Evolutionary conservation across 2,888 invertebrate species (phyloP), one percentile per base, ranked within the genome.

Genomic region (Piscicola geometra): DNA sequence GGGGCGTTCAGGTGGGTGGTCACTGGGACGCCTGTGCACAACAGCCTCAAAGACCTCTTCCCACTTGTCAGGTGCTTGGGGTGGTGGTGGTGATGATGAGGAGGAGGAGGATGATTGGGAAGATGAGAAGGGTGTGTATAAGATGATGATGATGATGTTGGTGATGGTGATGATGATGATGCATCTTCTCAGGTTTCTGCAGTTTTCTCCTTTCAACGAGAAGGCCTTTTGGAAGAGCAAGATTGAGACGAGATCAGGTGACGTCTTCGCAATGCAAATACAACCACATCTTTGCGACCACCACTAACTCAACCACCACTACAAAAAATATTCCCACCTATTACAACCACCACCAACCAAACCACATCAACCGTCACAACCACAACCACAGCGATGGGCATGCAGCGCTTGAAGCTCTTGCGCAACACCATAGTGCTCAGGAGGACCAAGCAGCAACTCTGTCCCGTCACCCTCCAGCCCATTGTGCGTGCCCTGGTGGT

Each of bases 11-110:
- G 25, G 60, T 94, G 93, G 93, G 91, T 90, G 0, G 88, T 97
- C 30, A 94, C 96, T 0, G 97, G 97, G 35, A 96, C 96, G 0
- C 97, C 97, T 0, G 91, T 98, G 64, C 97, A 97, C 83, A 98
- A 98, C 85, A 92, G 93, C 84, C 91, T 94, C 83, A 86, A 91
- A 77, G 95, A 88, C 78, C 82, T 88, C 81, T 88, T 84, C 80
- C 84, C 86, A 1, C 80, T 86, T 52, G 79, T 86, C 5, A 84
- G 84, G 85, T 86, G n/a, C n/a, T n/a, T n/a, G n/a, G n/a, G n/a
- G n/a, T n/a, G n/a, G n/a, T n/a, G n/a, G n/a, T n/a, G n/a, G n/a
- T n/a, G 12, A n/a, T n/a, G n/a, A n/a, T n/a, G n/a, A n/a, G n/a
- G n/a, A n/a, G n/a, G n/a, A n/a, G n/a, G n/a, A n/a, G n/a, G n/a